Evolutionary conservation across 2,113 vertebrate species (phyloP), one percentile per base, ranked within the genome.

Genomic region (Sebastes fasciatus): DNA sequence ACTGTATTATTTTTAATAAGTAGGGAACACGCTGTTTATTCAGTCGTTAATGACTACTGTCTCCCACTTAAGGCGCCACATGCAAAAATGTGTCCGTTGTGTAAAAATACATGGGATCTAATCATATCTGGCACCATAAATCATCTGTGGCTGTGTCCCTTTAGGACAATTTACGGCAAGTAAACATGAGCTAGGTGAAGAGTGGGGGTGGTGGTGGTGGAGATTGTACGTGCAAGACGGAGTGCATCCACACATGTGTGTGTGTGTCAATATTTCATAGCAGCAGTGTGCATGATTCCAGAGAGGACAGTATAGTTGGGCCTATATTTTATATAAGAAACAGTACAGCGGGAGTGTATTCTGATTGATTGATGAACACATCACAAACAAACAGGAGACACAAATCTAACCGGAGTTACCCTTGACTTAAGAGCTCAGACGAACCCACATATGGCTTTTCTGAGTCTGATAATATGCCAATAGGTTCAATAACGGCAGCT

Each of bases 91-190:
- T 58, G 70, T 79, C 90, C 89, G 75, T 45, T 86, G 80, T 88
- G 84, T 77, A 72, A 90, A 92, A 87, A 90, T 88, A 86, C 74
- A 76, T 80, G 17, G 63, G 73, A 87, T 86, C 80, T 92, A 92
- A 92, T 92, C 86, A 82, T 82, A 89, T 90, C 90, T 92, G 89
- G 89, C 74, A 88, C 60, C 67, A 85, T 86, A 89, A 80, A 93
- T 82, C 86, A 94, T 80, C 84, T 70, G 82, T 64, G 80, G 76
- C 83, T 77, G 76, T 58, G 86, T 90, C 83, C 82, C 89, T 92
- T 90, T 85, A 93, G 82, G 89, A 90, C 74, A 88, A 83, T 91
- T 92, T 88, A 88, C 42, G 70, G 73, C 64, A 89, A 78, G 83
- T 61, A 80, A 79, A 92, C 34, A 73, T 86, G 82, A 58, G 82